Base-by-base conservation (phyloP, 2,888 invertebrate species). In the Brachyopa scutellaris region DNA sequence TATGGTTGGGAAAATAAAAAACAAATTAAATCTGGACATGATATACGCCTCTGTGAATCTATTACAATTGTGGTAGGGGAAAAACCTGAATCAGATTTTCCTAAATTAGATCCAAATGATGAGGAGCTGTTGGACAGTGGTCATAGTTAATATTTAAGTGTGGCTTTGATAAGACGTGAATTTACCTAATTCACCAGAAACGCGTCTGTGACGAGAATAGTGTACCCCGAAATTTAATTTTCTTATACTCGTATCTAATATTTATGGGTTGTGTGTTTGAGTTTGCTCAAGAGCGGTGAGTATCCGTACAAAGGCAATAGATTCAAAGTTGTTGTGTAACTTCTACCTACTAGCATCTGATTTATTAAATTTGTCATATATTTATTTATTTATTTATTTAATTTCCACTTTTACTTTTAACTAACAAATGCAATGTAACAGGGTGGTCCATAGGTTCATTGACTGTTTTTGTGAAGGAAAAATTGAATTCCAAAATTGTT, bases 81-180 rank as follows among this genome's bases (percentile, higher is more conserved):
- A 49, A 51, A 31, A 13, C 33, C 31, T 33, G 8, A 23, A 23
- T 17, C 5, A 33, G 33, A 55, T 31, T 33, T 33, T 45, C 17
- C 66, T 45, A 55, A 67, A 45, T 55, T 45, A 5, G 45, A 26
- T 33, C 31, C 15, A 55, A 45, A 17, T 17, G 2, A n/a, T 33
- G 23, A 57, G 1, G 23, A 40, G 26, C 38, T 31, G 17, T 29
- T 19, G 17, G 26, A 19, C 42, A 31, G n/a, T 19, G 9, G 33
- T 8, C 5, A 29, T 45, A 45, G 67, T 55, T 45, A 57, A 57
- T 69, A 47, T 69, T 69, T 57, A 29, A 11, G 9, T 17, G 38
- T 13, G 29, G 17, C 9, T 49, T 57, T 69, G 47, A 57, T 57
- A 69, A 38, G 47, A 36, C 38, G 38, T 55, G 38, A 11, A 45